A percentile compares a stretch with the other conserved stretches of the same genome.
These are phyloP conservation scores for Lordiphosa andalusiaca DNA, from an alignment of 2,888 invertebrate genomes.

Conservation along the genomic window DNA sequence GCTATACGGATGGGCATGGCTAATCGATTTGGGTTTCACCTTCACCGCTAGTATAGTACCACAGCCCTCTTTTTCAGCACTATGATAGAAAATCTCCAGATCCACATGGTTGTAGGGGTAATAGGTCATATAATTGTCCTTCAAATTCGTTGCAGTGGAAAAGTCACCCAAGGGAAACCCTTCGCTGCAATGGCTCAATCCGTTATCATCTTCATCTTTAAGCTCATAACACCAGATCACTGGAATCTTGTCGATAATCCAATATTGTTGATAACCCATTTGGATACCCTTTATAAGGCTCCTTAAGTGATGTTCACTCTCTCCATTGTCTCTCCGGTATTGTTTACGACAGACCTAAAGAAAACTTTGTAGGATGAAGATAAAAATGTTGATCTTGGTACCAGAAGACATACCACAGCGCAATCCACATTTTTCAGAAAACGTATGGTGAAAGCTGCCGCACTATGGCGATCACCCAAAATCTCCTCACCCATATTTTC, in stretches of 20 bases:
- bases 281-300: neutral
- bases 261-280: constrained; percentile 5
- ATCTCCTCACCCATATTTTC: constrained; percentile 99
- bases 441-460: constrained; percentile 93
- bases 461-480: constrained; percentile 98
- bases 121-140: neutral
- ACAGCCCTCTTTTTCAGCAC: constrained; percentile 1
- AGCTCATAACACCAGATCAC: neutral
- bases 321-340: constrained; percentile 85
- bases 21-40: neutral
- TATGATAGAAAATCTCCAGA: constrained; percentile 1
- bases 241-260: constrained; percentile 1
- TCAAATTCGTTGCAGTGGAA: neutral
- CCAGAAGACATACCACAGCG: constrained; percentile 76
- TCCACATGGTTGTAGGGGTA: constrained; percentile 1
- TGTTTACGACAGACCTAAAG: constrained; percentile 84
- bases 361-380: neutral
- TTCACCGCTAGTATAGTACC: constrained; percentile 3
- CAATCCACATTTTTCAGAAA: constrained; percentile 89
- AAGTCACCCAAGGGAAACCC: neutral
- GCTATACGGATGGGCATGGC: neutral
- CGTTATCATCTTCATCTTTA: neutral
- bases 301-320: constrained; percentile 45
- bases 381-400: neutral
- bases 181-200: neutral